Percentiles rank a stretch among this genome's conserved stretches.
phyloP scores from a whole-genome alignment of 2,113 vertebrate species.

The Petroica traversi region DNA sequence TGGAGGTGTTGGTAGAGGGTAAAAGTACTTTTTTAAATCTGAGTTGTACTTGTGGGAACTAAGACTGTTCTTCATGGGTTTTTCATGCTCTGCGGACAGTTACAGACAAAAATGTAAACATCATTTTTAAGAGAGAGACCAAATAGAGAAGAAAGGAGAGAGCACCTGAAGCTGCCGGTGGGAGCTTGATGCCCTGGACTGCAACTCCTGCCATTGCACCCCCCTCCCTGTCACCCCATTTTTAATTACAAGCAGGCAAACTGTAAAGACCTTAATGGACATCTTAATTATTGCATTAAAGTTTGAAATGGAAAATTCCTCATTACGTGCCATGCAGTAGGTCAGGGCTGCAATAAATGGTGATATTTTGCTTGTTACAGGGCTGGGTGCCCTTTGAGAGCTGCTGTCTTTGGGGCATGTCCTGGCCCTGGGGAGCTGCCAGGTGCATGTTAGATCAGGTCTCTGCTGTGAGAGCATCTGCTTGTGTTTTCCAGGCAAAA shows the following conservation, averaged over 20 bases:
- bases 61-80: accelerated
- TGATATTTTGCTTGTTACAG: slow-evolving; percentile 17
- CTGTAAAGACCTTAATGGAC: slow-evolving; percentile 53
- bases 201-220: neutral
- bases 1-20: neutral
- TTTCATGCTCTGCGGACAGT: neutral
- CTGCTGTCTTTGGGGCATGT: slow-evolving; percentile 13
- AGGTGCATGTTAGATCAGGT: neutral
- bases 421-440: slow-evolving; percentile 6
- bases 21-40: neutral
- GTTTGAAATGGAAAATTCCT: slow-evolving; percentile 65
- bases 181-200: neutral
- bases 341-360: slow-evolving; percentile 33
- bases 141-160: neutral
- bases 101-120: neutral
- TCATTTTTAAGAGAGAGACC: neutral
- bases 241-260: slow-evolving; percentile 58
- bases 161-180: accelerated
- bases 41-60: neutral
- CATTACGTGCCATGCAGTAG: slow-evolving; percentile 15
- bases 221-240: accelerated
- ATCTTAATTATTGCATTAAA: slow-evolving; percentile 64
- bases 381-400: slow-evolving; percentile 28
- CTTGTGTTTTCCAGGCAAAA: neutral
- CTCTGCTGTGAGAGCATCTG: slow-evolving; percentile 42